Percentiles rank a stretch among this genome's conserved stretches.
phyloP scores from a whole-genome alignment of 2,113 vertebrate species.

The Columba livia region DNA sequence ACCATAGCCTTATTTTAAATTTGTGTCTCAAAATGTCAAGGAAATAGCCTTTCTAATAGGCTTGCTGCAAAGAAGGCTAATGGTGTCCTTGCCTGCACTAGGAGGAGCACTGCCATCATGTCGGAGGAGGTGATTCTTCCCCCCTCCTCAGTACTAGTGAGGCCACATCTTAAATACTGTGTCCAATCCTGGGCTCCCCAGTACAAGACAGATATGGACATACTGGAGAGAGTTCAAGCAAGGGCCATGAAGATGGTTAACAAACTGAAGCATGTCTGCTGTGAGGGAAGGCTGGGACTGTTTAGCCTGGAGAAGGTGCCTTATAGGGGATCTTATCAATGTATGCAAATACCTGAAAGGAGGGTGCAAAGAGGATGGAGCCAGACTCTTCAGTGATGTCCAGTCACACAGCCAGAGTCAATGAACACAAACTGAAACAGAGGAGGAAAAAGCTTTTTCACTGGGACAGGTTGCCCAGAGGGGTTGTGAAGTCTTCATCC shows the following conservation, averaged over 20 bases:
- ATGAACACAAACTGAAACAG: neutral
- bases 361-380: neutral
- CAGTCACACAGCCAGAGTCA: neutral
- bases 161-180: neutral
- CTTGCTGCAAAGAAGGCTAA: neutral
- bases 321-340: neutral
- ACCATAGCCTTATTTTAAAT: neutral
- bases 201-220: accelerated
- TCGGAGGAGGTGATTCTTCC: neutral
- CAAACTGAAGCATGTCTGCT: neutral
- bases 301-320: neutral
- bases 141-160: neutral
- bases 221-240: neutral
- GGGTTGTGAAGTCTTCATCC: neutral
- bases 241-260: neutral
- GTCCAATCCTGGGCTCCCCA: neutral
- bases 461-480: neutral
- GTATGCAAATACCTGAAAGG: neutral
- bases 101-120: neutral
- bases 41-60: neutral
- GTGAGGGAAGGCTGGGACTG: neutral
- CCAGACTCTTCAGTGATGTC: neutral
- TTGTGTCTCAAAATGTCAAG: neutral
- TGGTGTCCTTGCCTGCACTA: neutral
- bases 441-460: neutral